phyloP scores from a whole-genome alignment of 2,888 invertebrate genomes.

The Lepidonotus clava region DNA sequence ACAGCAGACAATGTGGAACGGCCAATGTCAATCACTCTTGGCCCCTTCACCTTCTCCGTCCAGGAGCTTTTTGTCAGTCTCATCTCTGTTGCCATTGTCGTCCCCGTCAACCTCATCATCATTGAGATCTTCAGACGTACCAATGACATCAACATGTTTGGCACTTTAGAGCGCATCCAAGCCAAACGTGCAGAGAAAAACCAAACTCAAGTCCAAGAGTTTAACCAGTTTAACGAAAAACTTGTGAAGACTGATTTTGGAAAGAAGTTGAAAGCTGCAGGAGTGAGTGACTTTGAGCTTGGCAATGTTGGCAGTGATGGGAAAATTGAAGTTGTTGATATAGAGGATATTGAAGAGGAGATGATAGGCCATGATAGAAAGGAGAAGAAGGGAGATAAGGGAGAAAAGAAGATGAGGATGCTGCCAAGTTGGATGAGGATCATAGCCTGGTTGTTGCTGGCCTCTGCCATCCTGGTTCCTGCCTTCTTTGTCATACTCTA shows the following conservation, averaged over 20 bases:
- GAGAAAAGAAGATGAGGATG: constrained; percentile 26
- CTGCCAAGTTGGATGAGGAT: constrained; percentile 7
- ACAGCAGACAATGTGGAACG: constrained; percentile 36
- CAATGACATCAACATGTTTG: constrained; percentile 26
- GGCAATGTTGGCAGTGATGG: not conserved
- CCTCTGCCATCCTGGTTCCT: not conserved
- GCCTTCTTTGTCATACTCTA: constrained; percentile 53
- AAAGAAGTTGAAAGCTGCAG: not conserved
- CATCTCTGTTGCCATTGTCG: not conserved
- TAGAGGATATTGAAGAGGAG: constrained; percentile 11
- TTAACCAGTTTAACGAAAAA: not conserved
- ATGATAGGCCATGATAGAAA: not conserved
- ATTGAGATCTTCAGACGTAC: constrained; percentile 26
- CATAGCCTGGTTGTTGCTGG: constrained; percentile 34
- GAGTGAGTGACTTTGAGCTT: not conserved
- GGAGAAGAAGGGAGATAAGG: not conserved
- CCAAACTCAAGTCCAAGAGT: not conserved
- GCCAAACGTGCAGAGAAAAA: not conserved
- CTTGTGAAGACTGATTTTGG: not conserved
- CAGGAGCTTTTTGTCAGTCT: constrained; percentile 19
- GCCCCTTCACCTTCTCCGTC: constrained; percentile 27
- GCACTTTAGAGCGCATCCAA: not conserved
- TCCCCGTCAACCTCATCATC: constrained; percentile 44
- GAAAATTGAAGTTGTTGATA: not conserved
- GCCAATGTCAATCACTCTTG: not conserved